Evolutionary conservation across 2,888 invertebrate genomes (phyloP), one percentile per base, ranked within the genome.

Genomic region (Eupithecia dodoneata): DNA sequence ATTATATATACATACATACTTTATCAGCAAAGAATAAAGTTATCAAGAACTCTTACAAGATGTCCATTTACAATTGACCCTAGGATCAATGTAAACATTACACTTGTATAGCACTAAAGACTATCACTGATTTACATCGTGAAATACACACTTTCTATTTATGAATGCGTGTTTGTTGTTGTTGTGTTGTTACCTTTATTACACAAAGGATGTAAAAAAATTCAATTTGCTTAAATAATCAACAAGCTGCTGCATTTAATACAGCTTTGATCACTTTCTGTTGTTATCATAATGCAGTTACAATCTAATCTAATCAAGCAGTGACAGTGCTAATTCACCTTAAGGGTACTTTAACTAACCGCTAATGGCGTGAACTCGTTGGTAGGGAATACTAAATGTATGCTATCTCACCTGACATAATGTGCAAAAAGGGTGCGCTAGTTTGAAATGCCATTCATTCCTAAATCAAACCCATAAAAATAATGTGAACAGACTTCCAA

Each of bases 1-100:
- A 52, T 52, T 13, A 59, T 2, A 18, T 18, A 59, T 59, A 59
- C 59, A 59, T 59, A 18, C 18, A 6, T 65, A 41, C 41, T 65
- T 66, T 66, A 66, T 42, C 66, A 66, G 66, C 66, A 66, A 42
- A 42, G 15, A 66, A 4, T 66, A 66, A 15, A 42, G 66, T 42
- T 42, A 66, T 42, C 42, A 66, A 66, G 41, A 42, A 6, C 41
- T 42, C 18, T 3, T 42, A 42, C 66, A 66, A 42, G 66, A 42
- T 66, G 6, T 15, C 7, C 3, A 3, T 59, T 18, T 18, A 18
- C 9, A 65, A 42, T 66, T 66, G 66, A 66, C 66, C 66, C 15
- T 15, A 66, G 15, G 66, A 42, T 66, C 13, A 42, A 66, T 7
- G 7, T 42, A 66, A 66, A 66, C 66, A 66, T 42, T 42, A 41